A percentile compares a stretch with the other conserved stretches of the same genome.
Conservation (phyloP, 2,797 vertebrate genomes). For the Crenichthys baileyi region DNA sequence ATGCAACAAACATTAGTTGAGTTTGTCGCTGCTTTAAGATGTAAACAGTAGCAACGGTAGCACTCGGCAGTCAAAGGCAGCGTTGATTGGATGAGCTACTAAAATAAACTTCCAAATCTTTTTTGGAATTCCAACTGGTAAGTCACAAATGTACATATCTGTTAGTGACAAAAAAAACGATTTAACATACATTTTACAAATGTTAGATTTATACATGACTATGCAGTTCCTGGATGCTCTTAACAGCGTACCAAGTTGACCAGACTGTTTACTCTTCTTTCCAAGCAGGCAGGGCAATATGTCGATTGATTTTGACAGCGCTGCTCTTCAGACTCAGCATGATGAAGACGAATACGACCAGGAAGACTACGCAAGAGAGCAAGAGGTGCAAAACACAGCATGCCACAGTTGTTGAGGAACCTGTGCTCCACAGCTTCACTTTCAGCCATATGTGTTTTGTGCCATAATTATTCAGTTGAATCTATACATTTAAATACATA, state of each 20-base stretch:
- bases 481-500: not conserved
- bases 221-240: not conserved
- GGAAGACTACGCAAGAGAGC: constrained; percentile 93
- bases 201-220: too few species aligned
- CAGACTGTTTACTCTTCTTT: not conserved
- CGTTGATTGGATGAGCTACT: not conserved
- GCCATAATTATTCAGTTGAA: not conserved
- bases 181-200: not conserved
- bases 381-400: constrained; percentile 83
- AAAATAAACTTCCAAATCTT: not conserved
- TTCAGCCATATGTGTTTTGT: not conserved
- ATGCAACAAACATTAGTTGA: not conserved
- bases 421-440: not conserved
- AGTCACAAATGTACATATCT: constrained; percentile 1
- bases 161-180: not conserved
- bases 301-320: constrained; percentile 95
- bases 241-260: not conserved
- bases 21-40: not conserved
- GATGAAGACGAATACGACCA: constrained; percentile 93
- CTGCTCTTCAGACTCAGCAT: constrained; percentile 89
- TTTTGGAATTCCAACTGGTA: constrained; percentile 25
- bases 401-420: not conserved
- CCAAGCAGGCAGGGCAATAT: constrained; percentile 71
- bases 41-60: constrained; percentile 37
- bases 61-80: not conserved